Evolutionary conservation across 2,797 vertebrate species (phyloP), one percentile per base, ranked within the genome.

Genomic region (Tragelaphus eurycerus): DNA sequence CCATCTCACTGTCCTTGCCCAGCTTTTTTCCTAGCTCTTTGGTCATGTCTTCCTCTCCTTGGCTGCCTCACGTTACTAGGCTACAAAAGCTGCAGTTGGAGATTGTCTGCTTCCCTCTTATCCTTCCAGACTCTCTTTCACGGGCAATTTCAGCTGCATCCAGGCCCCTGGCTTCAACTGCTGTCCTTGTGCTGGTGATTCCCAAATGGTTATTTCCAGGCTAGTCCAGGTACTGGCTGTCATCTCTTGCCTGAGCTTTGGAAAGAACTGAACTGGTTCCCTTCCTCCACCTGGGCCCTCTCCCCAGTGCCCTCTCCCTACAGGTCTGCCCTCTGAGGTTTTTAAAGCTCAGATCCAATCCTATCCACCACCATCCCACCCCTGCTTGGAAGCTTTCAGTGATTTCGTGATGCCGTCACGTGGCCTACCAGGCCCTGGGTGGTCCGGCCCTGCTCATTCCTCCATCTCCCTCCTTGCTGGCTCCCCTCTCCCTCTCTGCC

Each of bases 131-230:
- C 50, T 57, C 78, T 89, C 38, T 81, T 54, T 50, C 48, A 34
- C 13, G 48, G 81, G 62, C 31, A 17, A 38, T 79, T 29, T 46
- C 43, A 14, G 19, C 38, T 27, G 2, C 25, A 57, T 34, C 17
- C 67, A 52, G 10, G 10, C 17, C 48, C 19, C 0, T 7, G 23
- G 50, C 38, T 43, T 55, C 54, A 12, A 3, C 2, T 3, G 0
- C 78, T 12, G 3, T 5, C 76, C 60, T 60, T 34, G 46, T 0
- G 52, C 38, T 17, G 12, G 4, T 23, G 60, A 78, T 23, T 54
- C 50, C 34, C 15, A 46, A 14, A 1, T 34, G 11, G 43, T 38
- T 25, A 25, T 59, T 59, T 71, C 84, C 48, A 92, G 87, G 38
- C 48, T 64, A 23, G 27, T 31, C 15, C 8, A 3, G 21, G 7